Percentiles rank a stretch among this genome's conserved stretches.
phyloP scores from a whole-genome alignment of 2,888 invertebrate genomes.

The Eupithecia subumbrata region DNA sequence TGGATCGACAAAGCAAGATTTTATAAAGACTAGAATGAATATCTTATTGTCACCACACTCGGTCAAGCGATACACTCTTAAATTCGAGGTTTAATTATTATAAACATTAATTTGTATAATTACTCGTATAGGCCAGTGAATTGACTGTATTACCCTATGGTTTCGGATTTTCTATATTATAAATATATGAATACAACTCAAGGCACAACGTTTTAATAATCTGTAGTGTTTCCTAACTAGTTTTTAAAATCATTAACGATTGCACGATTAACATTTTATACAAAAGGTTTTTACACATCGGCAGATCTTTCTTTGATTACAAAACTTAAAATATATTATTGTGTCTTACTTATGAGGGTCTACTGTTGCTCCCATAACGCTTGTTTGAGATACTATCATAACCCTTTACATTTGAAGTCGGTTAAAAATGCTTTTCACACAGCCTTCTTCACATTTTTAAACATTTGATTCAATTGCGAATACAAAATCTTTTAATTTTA shows the following conservation, averaged over 20 bases:
- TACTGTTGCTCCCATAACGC: constrained; percentile 53
- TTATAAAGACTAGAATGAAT: constrained; percentile 76
- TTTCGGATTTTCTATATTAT: constrained; percentile 61
- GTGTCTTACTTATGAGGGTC: constrained; percentile 32
- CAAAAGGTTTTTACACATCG: constrained; percentile 59
- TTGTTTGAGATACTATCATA: constrained; percentile 51
- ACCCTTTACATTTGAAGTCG: constrained; percentile 49
- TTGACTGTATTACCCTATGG: constrained; percentile 78
- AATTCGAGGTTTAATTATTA: constrained; percentile 73
- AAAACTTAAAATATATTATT: constrained; percentile 55
- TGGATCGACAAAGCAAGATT: constrained; percentile 68
- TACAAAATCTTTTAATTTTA: constrained; percentile 38
- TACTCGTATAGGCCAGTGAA: constrained; percentile 75
- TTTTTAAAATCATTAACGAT: constrained; percentile 57
- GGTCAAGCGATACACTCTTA: constrained; percentile 73
- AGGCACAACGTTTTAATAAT: constrained; percentile 74
- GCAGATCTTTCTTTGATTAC: constrained; percentile 73
- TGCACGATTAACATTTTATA: constrained; percentile 59
- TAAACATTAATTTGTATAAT: constrained; percentile 66
- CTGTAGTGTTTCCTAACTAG: constrained; percentile 57
- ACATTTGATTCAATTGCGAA: constrained; percentile 53
- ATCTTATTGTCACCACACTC: constrained; percentile 81
- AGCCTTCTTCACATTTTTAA: constrained; percentile 69
- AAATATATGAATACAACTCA: constrained; percentile 75
- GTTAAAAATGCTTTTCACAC: constrained; percentile 78